phyloP scores from a whole-genome alignment of 64 coral and sea anemone species.

The Cladopsammia gracilis region DNA sequence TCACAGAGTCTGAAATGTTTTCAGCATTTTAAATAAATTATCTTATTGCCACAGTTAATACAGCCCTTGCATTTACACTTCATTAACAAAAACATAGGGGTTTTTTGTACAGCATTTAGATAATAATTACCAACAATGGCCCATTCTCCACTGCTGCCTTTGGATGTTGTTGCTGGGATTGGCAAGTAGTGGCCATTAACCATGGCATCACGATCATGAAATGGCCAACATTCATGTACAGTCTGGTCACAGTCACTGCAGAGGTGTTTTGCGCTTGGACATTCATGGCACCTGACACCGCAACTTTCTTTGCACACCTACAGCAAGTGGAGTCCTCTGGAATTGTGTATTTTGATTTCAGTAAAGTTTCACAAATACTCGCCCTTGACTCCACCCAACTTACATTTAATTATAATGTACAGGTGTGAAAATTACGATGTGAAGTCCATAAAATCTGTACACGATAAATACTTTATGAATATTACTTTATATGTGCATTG shows the following conservation, averaged over 20 bases:
- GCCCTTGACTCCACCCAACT: neutral
- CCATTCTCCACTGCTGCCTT: neutral
- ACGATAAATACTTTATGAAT: too few relatives aligned
- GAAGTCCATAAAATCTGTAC: too few relatives aligned
- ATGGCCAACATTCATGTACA: neutral
- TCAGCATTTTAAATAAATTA: too few relatives aligned
- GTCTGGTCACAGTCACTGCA: neutral
- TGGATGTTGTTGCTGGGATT: neutral
- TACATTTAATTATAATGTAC: too few relatives aligned
- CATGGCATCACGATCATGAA: neutral
- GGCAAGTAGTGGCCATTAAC: constrained; percentile 3
- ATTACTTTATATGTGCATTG: too few relatives aligned
- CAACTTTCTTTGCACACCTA: neutral
- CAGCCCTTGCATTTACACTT: too few relatives aligned
- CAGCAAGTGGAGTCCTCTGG: neutral
- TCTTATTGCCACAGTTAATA: too few relatives aligned
- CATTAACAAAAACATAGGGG: too few relatives aligned
- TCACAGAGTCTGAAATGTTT: too few relatives aligned
- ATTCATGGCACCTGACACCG: neutral
- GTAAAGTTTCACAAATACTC: neutral
- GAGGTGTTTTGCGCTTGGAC: neutral
- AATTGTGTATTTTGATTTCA: neutral
- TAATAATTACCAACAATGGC: neutral
- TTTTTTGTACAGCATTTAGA: too few relatives aligned
- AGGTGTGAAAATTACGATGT: too few relatives aligned